A percentile compares a stretch with the other conserved stretches of the same genome.
phyloP scores from a whole-genome alignment of 2,113 vertebrate species.

The Pelobates fuscus region DNA sequence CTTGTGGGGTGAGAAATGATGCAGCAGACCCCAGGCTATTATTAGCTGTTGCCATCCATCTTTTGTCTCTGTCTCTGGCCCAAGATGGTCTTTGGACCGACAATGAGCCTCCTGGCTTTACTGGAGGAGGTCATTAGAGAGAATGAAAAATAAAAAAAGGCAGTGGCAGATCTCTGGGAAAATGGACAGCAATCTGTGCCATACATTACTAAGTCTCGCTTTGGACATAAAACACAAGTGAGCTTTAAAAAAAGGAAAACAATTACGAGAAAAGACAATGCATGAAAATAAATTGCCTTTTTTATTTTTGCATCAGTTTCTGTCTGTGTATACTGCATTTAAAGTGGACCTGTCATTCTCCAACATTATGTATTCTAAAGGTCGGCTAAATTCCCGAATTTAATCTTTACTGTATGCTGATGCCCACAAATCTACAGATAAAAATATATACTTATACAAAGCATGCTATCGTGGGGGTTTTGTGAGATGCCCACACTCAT shows the following conservation, averaged over 20 bases:
- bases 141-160: slow-evolving; percentile 10
- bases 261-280: slow-evolving; percentile 43
- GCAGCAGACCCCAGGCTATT: background rate
- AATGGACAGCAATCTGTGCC: slow-evolving; percentile 47
- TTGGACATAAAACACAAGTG: slow-evolving; percentile 45
- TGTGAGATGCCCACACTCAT: too few species aligned
- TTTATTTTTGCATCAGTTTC: slow-evolving; percentile 4
- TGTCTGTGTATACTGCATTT: slow-evolving; percentile 1
- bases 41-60: slow-evolving; percentile 16
- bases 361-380: too few species aligned
- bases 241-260: slow-evolving; percentile 46
- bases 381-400: too few species aligned
- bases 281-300: slow-evolving; percentile 41
- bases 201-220: slow-evolving; percentile 40
- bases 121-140: slow-evolving; percentile 38
- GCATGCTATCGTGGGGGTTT: too few species aligned
- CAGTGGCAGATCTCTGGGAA: slow-evolving; percentile 25
- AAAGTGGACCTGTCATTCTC: background rate
- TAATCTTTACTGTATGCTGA: too few species aligned
- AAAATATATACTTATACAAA: too few species aligned
- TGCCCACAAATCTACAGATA: too few species aligned
- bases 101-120: slow-evolving; percentile 49
- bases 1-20: slow-evolving; percentile 9
- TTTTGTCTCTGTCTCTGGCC: background rate
- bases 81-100: slow-evolving; percentile 23